phyloP scores from a whole-genome alignment of 1,140 invertebrate genomes.

The Lepeophtheirus salmonis region DNA sequence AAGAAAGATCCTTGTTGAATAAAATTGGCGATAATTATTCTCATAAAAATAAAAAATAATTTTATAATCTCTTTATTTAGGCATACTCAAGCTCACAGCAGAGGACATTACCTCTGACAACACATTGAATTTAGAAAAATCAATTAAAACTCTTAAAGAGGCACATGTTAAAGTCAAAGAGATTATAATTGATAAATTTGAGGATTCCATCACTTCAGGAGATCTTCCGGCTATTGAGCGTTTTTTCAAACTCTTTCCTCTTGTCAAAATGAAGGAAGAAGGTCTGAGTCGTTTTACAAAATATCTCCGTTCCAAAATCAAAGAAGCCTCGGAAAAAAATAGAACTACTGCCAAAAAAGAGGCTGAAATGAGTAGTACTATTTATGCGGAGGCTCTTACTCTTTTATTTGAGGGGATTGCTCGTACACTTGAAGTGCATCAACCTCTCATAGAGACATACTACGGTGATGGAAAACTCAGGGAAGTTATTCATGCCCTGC shows the following conservation, averaged over 20 bases:
- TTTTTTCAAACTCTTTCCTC: constrained; percentile 94
- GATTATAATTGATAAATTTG: constrained; percentile 61
- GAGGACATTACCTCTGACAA: constrained; percentile 38
- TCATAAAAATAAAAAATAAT: too few species aligned
- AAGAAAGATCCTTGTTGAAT: too few species aligned
- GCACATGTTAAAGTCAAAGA: constrained; percentile 22
- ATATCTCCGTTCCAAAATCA: constrained; percentile 64
- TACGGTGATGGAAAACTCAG: constrained; percentile 40
- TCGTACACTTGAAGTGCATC: constrained; percentile 66
- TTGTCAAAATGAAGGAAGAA: constrained; percentile 74
- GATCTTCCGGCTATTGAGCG: constrained; percentile 79
- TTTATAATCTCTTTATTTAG: too few species aligned
- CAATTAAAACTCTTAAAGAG: constrained; percentile 3
- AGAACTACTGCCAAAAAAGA: too few species aligned
- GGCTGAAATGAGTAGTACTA: too few species aligned
- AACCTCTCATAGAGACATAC: constrained; percentile 79
- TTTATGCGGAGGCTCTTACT: constrained; percentile 63
- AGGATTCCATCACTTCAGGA: constrained; percentile 69
- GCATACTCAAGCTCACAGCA: constrained; percentile 51
- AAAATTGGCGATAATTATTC: too few species aligned
- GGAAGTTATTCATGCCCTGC: constrained; percentile 30
- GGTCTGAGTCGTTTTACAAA: constrained; percentile 77
- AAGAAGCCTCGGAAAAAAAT: constrained; percentile 27
- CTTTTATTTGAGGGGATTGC: constrained; percentile 74
- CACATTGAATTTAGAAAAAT: not conserved